phyloP scores from a whole-genome alignment of 2,113 vertebrate genomes.

The Raja brachyura region DNA sequence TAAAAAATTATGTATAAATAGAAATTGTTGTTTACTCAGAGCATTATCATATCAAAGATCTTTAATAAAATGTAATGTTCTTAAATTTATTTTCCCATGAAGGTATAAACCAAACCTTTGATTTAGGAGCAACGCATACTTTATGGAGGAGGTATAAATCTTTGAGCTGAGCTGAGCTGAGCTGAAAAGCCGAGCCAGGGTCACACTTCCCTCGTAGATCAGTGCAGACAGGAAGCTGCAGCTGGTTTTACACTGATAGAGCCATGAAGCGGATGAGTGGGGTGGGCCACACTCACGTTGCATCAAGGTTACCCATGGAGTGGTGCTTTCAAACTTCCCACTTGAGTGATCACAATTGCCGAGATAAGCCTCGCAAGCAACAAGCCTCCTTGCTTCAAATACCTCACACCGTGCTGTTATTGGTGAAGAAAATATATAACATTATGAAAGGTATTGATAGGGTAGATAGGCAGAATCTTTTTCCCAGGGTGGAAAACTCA shows the following conservation, averaged over 20 bases:
- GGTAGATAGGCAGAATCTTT: too few species aligned
- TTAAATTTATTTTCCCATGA: not conserved
- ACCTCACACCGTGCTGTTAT: too few species aligned
- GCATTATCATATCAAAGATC: too few species aligned
- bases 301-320: not conserved
- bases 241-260: not conserved
- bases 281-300: not conserved
- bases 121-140: not conserved
- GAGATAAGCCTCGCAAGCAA: not conserved
- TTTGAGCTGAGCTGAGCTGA: not conserved
- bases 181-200: not conserved
- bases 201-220: slow-evolving; percentile 18
- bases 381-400: not conserved
- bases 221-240: not conserved
- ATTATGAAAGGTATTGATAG: too few species aligned
- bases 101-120: not conserved
- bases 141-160: not conserved
- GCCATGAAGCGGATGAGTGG: not conserved
- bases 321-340: not conserved
- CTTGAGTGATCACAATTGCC: not conserved
- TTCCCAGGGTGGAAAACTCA: too few species aligned
- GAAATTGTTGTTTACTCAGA: too few species aligned
- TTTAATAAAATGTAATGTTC: not conserved
- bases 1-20: too few species aligned
- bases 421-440: too few species aligned